Evolutionary conservation across 2,888 invertebrate genomes (phyloP).

Genomic region (Ypsolopha scabrella): DNA sequence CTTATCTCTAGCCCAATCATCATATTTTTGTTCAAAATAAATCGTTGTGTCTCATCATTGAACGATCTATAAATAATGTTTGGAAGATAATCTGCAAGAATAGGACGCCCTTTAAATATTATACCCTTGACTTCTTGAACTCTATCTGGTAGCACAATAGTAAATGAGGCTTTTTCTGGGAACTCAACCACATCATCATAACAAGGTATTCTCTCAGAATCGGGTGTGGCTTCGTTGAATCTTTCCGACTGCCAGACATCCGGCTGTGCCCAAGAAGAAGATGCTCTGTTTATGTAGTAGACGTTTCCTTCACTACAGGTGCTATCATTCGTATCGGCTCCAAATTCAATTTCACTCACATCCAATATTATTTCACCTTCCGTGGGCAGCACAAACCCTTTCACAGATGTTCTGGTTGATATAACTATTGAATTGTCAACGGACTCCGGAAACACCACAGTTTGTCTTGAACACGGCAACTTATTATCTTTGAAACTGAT

Average conservation of each 20-base stretch:
- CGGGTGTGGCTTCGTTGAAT: constrained; percentile 59
- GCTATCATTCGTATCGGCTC: constrained; percentile 26
- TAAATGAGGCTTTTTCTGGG: constrained; percentile 30
- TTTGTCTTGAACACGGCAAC: constrained; percentile 50
- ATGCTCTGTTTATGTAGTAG: constrained; percentile 35
- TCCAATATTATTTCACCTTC: constrained; percentile 44
- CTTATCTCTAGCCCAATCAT: constrained; percentile 20
- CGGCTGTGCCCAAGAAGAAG: constrained; percentile 43
- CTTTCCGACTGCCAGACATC: constrained; percentile 50
- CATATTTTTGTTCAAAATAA: constrained; percentile 23
- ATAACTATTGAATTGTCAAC: constrained; percentile 31
- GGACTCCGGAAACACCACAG: constrained; percentile 42
- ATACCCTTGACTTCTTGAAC: constrained; percentile 23
- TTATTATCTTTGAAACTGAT: constrained; percentile 39
- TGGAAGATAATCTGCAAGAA: neutral
- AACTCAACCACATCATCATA: constrained; percentile 51
- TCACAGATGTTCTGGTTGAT: constrained; percentile 26
- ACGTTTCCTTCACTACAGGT: constrained; percentile 31
- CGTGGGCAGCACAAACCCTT: constrained; percentile 42
- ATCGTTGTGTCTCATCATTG: constrained; percentile 21
- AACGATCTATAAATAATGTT: constrained; percentile 2
- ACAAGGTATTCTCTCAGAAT: constrained; percentile 59
- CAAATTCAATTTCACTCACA: constrained; percentile 34
- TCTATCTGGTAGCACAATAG: constrained; percentile 30
- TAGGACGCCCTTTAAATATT: neutral